Evolutionary conservation across 2,113 vertebrate species (phyloP).

Genomic region (Tragulus kanchil): DNA sequence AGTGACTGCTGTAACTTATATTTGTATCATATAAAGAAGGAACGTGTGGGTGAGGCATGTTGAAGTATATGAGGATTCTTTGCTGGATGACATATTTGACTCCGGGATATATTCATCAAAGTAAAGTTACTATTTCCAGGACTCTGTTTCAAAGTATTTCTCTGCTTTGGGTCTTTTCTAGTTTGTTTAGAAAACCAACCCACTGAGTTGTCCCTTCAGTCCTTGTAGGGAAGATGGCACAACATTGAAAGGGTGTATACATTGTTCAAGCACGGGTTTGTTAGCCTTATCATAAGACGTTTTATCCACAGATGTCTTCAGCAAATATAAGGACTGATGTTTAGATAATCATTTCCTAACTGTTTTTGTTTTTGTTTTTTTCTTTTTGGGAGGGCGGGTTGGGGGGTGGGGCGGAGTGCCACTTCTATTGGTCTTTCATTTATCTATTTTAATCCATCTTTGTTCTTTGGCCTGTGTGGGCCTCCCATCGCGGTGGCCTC

Average conservation of each 20-base stretch:
- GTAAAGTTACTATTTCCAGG: not conserved
- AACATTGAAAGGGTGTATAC: not conserved
- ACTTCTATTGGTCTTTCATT: too few relatives aligned
- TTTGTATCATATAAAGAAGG: not conserved
- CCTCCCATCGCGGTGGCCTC: too few relatives aligned
- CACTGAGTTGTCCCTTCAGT: not conserved
- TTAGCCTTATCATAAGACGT: not conserved
- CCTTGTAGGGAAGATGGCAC: not conserved
- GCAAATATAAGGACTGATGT: not conserved
- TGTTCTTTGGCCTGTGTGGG: too few relatives aligned
- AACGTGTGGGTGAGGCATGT: not conserved
- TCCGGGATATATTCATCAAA: not conserved
- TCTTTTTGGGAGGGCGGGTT: too few relatives aligned
- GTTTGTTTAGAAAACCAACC: not conserved
- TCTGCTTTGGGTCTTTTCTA: constrained; percentile 5
- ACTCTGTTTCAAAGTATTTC: not conserved
- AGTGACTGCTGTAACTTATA: not conserved
- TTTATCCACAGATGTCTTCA: constrained; percentile 43
- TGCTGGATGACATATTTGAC: not conserved
- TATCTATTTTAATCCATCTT: too few relatives aligned
- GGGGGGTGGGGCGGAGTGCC: too few relatives aligned
- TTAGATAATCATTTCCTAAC: not conserved
- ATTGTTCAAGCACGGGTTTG: not conserved
- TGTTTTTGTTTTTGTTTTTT: not conserved
- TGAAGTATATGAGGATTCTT: not conserved